Evolutionary conservation across 2,113 vertebrate genomes (phyloP).

Genomic region (Oreocharis arfaki): DNA sequence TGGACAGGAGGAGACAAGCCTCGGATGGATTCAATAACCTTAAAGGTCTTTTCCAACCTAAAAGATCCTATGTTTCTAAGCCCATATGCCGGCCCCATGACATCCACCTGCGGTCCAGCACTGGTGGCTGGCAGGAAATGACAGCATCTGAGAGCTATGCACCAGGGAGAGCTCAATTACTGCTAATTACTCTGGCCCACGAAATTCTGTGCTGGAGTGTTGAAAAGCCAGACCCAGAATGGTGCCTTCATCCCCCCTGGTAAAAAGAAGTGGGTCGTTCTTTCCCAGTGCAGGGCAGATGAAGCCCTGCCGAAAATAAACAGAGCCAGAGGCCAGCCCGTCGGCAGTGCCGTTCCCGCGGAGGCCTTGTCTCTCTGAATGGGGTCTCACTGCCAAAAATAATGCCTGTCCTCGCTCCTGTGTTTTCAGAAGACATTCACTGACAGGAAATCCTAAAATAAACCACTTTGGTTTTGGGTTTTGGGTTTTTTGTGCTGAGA

Average conservation of each 20-base stretch:
- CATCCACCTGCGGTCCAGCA: not conserved
- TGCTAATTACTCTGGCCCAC: not conserved
- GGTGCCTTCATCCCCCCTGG: not conserved
- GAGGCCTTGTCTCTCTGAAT: not conserved
- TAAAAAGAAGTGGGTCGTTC: not conserved
- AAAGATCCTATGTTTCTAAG: not conserved
- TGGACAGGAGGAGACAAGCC: not conserved
- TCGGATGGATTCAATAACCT: not conserved
- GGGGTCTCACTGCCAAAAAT: conserved; percentile 41
- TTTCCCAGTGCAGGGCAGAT: not conserved
- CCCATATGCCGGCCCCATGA: not conserved
- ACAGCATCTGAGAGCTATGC: not conserved
- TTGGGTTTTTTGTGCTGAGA: not conserved
- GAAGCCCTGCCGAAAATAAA: conserved; percentile 7
- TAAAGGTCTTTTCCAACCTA: not conserved
- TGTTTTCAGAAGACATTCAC: conserved; percentile 34
- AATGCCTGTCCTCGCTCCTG: conserved; percentile 27
- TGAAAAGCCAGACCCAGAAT: not conserved
- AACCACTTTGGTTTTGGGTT: conserved; percentile 37
- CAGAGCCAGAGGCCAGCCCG: not conserved
- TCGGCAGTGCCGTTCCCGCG: not conserved
- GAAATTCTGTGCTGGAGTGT: not conserved
- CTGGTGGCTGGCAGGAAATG: conserved; percentile 25
- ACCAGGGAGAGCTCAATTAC: not conserved
- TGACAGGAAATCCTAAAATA: conserved; percentile 64